These are phyloP conservation scores for Fringilla coelebs DNA, from an alignment of 2,797 vertebrate genomes.

Conservation along the genomic window DNA sequence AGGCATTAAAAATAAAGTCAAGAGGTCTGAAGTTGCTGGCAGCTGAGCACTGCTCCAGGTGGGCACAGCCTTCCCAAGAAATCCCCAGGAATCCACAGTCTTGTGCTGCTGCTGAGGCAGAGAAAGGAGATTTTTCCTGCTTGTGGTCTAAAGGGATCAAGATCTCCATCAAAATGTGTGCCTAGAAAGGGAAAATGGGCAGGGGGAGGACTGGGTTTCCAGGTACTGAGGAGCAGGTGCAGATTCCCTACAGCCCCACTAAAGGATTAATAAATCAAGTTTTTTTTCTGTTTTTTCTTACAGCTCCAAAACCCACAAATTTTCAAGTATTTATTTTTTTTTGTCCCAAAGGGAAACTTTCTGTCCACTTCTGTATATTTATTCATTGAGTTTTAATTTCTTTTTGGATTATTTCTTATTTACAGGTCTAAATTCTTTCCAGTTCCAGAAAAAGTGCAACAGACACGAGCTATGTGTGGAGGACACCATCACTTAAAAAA, in stretches of 20 bases:
- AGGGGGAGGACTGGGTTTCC: neutral
- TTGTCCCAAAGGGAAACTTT: fast-evolving
- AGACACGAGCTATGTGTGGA: neutral
- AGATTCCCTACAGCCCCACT: neutral
- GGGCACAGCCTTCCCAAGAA: neutral
- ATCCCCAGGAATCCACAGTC: neutral
- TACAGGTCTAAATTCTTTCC: neutral
- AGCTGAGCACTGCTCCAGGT: neutral
- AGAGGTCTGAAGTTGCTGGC: neutral
- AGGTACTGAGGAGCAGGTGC: neutral
- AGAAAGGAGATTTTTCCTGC: neutral
- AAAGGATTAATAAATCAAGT: neutral
- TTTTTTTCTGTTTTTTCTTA: neutral
- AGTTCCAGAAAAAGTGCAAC: neutral
- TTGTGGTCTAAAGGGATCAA: fast-evolving
- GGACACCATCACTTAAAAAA: neutral
- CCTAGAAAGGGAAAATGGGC: neutral
- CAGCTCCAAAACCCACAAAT: fast-evolving
- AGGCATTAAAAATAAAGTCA: neutral
- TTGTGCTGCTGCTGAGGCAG: neutral
- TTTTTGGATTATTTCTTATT: neutral
- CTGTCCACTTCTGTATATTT: neutral
- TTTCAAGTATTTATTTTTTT: neutral
- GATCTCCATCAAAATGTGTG: neutral
- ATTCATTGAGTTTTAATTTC: neutral